A percentile compares a stretch with the other conserved stretches of the same genome.
These are phyloP conservation scores for Orthosia incerta DNA, from an alignment of 2,888 invertebrate species.

Conservation along the genomic window DNA sequence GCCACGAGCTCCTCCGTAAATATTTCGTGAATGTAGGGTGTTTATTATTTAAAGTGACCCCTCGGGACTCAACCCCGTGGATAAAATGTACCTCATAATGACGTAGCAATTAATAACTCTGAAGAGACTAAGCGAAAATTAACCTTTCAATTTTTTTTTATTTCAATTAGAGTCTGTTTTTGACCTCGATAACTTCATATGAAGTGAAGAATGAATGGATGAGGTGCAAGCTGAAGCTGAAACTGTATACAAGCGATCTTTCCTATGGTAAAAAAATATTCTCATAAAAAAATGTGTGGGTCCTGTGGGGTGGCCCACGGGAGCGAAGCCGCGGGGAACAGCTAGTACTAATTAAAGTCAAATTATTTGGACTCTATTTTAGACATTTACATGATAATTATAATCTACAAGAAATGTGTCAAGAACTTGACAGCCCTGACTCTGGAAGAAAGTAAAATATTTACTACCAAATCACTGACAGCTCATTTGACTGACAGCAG, in stretches of 20 bases:
- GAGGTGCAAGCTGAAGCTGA: not conserved
- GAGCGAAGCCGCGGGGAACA: too few species aligned
- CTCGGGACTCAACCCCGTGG: conserved; percentile 5
- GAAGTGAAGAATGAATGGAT: not conserved
- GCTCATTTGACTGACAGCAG: too few species aligned
- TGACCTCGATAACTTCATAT: not conserved
- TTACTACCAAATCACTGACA: too few species aligned
- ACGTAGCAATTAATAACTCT: conserved; percentile 27
- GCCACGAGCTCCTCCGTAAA: too few species aligned
- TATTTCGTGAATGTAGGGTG: conserved; percentile 24
- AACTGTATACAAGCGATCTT: not conserved
- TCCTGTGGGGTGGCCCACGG: too few species aligned
- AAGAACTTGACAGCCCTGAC: too few species aligned
- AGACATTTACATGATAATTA: too few species aligned
- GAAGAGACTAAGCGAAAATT: conserved; percentile 5
- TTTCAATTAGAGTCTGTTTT: not conserved
- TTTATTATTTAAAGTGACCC: conserved; percentile 47
- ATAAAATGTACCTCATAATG: conserved; percentile 30
- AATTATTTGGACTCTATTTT: too few species aligned
- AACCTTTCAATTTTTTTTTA: not conserved
- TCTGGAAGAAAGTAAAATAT: too few species aligned
- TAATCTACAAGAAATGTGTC: too few species aligned
- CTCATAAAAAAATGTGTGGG: too few species aligned
- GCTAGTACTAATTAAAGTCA: too few species aligned
- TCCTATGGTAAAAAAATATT: not conserved